Evolutionary conservation across 2,113 vertebrate genomes (phyloP).

Genomic region (Gasterosteus aculeatus): DNA sequence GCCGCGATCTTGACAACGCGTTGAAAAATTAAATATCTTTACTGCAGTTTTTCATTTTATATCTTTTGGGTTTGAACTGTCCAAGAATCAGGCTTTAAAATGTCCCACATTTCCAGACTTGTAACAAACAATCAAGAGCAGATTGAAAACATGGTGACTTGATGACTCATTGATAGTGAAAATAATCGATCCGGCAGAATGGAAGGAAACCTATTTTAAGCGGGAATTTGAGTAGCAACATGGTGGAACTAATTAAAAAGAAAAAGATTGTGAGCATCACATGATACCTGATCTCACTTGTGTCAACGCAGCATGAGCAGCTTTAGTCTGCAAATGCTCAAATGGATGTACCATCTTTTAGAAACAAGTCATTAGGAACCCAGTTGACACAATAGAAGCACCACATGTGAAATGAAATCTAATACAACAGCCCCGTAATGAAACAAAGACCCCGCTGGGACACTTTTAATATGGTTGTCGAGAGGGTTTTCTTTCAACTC

Average conservation of each 20-base stretch:
- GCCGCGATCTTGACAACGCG: no score
- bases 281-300: background rate
- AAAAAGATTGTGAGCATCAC: no score
- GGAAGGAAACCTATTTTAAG: background rate
- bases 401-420: conserved; percentile 24
- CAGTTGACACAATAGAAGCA: conserved; percentile 23
- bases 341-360: background rate
- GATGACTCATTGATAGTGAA: background rate
- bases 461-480: conserved; percentile 1
- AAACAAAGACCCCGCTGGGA: conserved; percentile 27
- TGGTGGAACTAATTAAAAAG: background rate
- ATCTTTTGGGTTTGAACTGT: no score
- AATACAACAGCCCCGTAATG: conserved; percentile 4
- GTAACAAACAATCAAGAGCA: background rate
- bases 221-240: background rate
- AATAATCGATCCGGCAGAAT: background rate
- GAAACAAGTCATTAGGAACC: background rate
- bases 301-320: no score
- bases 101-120: background rate
- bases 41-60: no score
- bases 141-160: no score
- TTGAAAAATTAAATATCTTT: no score
- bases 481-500: conserved; percentile 4
- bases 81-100: background rate
- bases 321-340: background rate